Percentiles rank a stretch among this genome's conserved stretches.
Conservation (phyloP, 2,888 invertebrate genomes). For the Ditula angustiorana region DNA sequence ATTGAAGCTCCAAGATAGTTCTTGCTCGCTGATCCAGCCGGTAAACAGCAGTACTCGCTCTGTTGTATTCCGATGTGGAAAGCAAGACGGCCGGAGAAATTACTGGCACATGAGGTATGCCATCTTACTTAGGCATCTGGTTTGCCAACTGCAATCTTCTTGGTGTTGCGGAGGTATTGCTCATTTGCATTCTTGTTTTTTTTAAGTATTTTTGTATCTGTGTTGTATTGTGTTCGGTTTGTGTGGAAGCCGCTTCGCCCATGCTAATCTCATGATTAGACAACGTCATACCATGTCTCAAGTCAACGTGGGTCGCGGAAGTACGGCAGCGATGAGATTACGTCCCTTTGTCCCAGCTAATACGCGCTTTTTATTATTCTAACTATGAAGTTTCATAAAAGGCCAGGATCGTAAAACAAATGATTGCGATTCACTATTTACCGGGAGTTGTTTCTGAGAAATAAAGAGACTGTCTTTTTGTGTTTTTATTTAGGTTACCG, state of each 20-base stretch:
- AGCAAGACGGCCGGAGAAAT: too few relatives aligned
- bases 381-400: neutral
- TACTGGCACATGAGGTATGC: too few relatives aligned
- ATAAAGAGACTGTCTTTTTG: neutral
- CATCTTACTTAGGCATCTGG: too few relatives aligned
- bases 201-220: neutral
- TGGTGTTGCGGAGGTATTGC: too few relatives aligned
- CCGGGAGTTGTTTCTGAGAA: neutral
- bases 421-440: neutral
- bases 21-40: too few relatives aligned
- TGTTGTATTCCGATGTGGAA: too few relatives aligned
- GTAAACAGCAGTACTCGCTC: too few relatives aligned
- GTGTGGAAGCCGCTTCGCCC: constrained; percentile 13
- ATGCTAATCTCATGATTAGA: constrained; percentile 47
- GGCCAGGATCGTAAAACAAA: neutral
- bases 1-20: too few relatives aligned
- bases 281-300: constrained; percentile 51
- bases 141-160: too few relatives aligned
- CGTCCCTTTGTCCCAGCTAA: constrained; percentile 15
- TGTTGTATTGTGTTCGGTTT: neutral
- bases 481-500: too few relatives aligned
- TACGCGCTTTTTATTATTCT: constrained; percentile 27
- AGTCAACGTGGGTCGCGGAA: constrained; percentile 41
- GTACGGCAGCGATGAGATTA: constrained; percentile 20
- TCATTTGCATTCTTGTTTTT: too few relatives aligned